Percentiles rank a stretch among this genome's conserved stretches.
phyloP scores from a whole-genome alignment of 2,888 invertebrate species.

The Crioceris asparagi region DNA sequence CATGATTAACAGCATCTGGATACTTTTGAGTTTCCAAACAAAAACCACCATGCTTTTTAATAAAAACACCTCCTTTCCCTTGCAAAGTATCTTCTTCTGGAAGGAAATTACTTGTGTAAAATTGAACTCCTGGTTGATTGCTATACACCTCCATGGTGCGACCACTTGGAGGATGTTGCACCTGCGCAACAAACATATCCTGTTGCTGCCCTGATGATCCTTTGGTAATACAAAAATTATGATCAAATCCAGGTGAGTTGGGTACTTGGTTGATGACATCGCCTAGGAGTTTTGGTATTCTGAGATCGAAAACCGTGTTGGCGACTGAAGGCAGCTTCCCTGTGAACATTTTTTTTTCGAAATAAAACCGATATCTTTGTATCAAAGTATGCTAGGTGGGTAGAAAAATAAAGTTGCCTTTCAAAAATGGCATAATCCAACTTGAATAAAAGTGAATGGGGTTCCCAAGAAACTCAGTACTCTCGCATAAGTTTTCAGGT shows the following conservation, averaged over 20 bases:
- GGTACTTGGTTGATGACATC: conserved; percentile 57
- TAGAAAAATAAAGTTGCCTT: too few species aligned
- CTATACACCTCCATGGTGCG: conserved; percentile 60
- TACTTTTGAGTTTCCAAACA: conserved; percentile 88
- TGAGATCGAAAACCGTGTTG: conserved; percentile 63
- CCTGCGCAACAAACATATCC: conserved; percentile 53
- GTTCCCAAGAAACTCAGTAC: too few species aligned
- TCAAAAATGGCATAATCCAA: too few species aligned
- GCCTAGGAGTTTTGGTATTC: conserved; percentile 52
- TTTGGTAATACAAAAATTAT: conserved; percentile 67
- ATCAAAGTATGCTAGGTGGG: too few species aligned
- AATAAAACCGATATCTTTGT: too few species aligned
- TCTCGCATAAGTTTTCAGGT: too few species aligned
- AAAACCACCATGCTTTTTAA: conserved; percentile 51
- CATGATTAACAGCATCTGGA: conserved; percentile 81
- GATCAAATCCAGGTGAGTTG: conserved; percentile 60
- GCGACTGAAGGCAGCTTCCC: conserved; percentile 60
- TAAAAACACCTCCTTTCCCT: conserved; percentile 25
- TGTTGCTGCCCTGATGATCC: conserved; percentile 43
- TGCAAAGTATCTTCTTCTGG: conserved; percentile 42
- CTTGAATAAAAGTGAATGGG: too few species aligned
- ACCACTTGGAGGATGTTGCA: conserved; percentile 56
- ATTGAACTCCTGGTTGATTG: conserved; percentile 83
- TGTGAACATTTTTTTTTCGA: too few species aligned
- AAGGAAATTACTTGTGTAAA: conserved; percentile 73